Conservation (phyloP, 2,113 vertebrate species). For the Sphaerodactylus townsendi region DNA sequence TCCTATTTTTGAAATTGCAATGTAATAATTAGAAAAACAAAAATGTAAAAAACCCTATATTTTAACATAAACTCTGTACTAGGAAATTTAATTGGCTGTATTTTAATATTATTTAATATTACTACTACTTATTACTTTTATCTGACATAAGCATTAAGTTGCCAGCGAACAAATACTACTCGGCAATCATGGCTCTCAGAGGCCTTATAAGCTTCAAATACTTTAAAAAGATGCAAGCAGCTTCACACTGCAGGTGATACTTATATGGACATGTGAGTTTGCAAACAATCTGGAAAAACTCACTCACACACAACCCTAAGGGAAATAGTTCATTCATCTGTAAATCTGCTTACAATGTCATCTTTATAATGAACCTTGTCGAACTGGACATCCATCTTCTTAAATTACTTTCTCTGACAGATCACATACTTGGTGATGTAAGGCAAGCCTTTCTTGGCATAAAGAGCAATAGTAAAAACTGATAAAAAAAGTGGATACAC, state of each 20-base stretch:
- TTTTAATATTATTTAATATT: too few species aligned
- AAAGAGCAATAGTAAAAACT: too few species aligned
- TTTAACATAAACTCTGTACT: too few species aligned
- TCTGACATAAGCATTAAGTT: background rate
- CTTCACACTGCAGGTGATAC: background rate
- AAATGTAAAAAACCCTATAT: too few species aligned
- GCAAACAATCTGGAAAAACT: too few species aligned
- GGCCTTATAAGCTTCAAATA: too few species aligned
- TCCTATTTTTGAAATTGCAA: too few species aligned
- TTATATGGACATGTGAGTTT: background rate
- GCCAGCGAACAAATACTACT: background rate
- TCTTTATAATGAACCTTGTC: background rate
- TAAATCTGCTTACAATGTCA: background rate
- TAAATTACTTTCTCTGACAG: background rate
- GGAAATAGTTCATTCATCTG: background rate
- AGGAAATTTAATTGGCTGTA: too few species aligned
- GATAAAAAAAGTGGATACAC: too few species aligned
- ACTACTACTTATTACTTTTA: background rate
- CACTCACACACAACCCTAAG: too few species aligned
- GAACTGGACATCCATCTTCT: background rate
- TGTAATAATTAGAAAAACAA: too few species aligned
- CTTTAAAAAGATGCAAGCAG: background rate
- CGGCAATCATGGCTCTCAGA: background rate
- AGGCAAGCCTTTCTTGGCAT: too few species aligned
- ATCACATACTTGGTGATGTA: background rate